Evolutionary conservation across 2,888 invertebrate species (phyloP).

Genomic region (Mimas tiliae): DNA sequence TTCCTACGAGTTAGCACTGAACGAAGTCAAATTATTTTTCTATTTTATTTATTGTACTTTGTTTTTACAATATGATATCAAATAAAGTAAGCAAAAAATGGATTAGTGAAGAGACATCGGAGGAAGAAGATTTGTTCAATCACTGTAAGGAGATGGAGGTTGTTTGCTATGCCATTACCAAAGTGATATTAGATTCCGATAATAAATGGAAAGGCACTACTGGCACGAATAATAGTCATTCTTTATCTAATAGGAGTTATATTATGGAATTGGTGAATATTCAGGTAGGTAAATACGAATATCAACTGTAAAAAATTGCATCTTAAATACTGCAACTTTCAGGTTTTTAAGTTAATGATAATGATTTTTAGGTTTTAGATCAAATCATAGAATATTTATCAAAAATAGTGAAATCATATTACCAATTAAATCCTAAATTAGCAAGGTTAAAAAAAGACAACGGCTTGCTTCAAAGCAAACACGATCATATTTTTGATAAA

Average conservation of each 20-base stretch:
- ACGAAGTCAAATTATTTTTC: slow-evolving; percentile 36
- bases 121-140: slow-evolving; percentile 76
- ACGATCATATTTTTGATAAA: slow-evolving; percentile 79
- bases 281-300: slow-evolving; percentile 72
- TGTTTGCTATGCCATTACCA: slow-evolving; percentile 75
- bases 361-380: slow-evolving; percentile 85
- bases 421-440: slow-evolving; percentile 79
- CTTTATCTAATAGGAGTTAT: slow-evolving; percentile 72
- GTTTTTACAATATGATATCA: slow-evolving; percentile 56
- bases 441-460: slow-evolving; percentile 75
- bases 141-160: slow-evolving; percentile 81
- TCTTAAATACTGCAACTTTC: too few species aligned
- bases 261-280: slow-evolving; percentile 81
- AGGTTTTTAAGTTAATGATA: too few species aligned
- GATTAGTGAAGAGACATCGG: slow-evolving; percentile 82
- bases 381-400: slow-evolving; percentile 82
- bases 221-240: slow-evolving; percentile 56
- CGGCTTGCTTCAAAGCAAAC: slow-evolving; percentile 70
- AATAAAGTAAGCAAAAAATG: slow-evolving; percentile 75
- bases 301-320: background rate
- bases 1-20: slow-evolving; percentile 57
- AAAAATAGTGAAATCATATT: slow-evolving; percentile 80
- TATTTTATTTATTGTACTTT: slow-evolving; percentile 40
- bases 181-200: slow-evolving; percentile 74
- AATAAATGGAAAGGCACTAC: slow-evolving; percentile 75